Evolutionary conservation across 2,888 invertebrate species (phyloP).

Genomic region (Gnatocerus cornutus): DNA sequence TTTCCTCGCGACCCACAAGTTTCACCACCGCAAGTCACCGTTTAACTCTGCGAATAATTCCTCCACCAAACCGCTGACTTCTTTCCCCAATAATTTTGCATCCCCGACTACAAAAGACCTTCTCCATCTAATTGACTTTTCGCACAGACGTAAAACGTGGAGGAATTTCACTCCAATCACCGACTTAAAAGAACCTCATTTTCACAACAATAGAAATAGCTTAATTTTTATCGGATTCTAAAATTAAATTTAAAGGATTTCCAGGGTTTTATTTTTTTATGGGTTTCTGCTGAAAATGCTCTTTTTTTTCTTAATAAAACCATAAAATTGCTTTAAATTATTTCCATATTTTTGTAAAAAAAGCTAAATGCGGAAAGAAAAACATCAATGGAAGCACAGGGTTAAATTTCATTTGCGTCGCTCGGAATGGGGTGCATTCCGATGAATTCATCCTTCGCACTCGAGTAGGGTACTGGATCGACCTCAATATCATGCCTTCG

Average conservation of each 20-base stretch:
- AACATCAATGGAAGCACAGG: conserved; percentile 6
- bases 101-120: conserved; percentile 44
- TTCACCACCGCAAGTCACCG: conserved; percentile 39
- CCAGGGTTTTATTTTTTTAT: background rate
- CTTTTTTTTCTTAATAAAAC: background rate
- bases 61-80: conserved; percentile 25
- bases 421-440: conserved; percentile 63
- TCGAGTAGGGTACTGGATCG: conserved; percentile 65
- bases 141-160: conserved; percentile 37
- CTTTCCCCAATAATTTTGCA: conserved; percentile 48
- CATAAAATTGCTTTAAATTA: background rate
- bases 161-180: conserved; percentile 36
- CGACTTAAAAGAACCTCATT: conserved; percentile 23
- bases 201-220: conserved; percentile 27
- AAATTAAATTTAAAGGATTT: background rate
- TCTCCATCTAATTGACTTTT: conserved; percentile 47
- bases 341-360: background rate
- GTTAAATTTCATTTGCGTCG: conserved; percentile 62
- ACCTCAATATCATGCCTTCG: conserved; percentile 63
- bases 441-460: conserved; percentile 58
- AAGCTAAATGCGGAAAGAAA: background rate
- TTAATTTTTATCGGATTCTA: background rate
- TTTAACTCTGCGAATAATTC: conserved; percentile 40
- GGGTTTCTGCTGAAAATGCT: background rate
- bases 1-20: conserved; percentile 8